Evolutionary conservation across 2,113 vertebrate species (phyloP).

Genomic region (Pluvialis apricaria): DNA sequence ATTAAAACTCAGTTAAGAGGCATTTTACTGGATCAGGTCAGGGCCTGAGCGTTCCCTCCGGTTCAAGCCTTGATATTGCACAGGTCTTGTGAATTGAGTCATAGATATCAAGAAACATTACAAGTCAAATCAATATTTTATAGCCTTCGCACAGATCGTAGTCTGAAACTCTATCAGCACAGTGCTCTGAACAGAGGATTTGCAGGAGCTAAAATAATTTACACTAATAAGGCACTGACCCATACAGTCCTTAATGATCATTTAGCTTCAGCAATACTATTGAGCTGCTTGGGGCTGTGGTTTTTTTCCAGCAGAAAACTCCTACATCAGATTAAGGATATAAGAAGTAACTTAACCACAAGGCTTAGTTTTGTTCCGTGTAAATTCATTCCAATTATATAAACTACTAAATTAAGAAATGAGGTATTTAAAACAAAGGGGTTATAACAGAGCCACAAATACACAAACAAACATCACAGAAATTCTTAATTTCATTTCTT

Average conservation of each 20-base stretch:
- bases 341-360: not conserved
- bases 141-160: not conserved
- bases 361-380: constrained; percentile 28
- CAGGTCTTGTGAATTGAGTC: not conserved
- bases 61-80: not conserved
- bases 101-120: constrained; percentile 7
- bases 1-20: constrained; percentile 22
- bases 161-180: not conserved
- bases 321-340: not conserved
- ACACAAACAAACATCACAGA: constrained; percentile 43
- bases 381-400: constrained; percentile 62
- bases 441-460: constrained; percentile 44
- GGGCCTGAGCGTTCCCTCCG: not conserved
- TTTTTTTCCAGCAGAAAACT: not conserved
- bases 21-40: constrained; percentile 1
- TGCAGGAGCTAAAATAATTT: constrained; percentile 26
- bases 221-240: constrained; percentile 3
- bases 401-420: constrained; percentile 65
- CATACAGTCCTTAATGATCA: not conserved
- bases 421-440: constrained; percentile 61
- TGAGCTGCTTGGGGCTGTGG: not conserved
- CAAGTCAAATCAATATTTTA: constrained; percentile 43
- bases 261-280: not conserved
- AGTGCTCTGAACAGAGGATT: not conserved
- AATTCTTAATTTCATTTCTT: constrained; percentile 39